These are phyloP conservation scores for Carassius gibelio DNA, from an alignment of 2,113 vertebrate genomes.

Conservation along the genomic window DNA sequence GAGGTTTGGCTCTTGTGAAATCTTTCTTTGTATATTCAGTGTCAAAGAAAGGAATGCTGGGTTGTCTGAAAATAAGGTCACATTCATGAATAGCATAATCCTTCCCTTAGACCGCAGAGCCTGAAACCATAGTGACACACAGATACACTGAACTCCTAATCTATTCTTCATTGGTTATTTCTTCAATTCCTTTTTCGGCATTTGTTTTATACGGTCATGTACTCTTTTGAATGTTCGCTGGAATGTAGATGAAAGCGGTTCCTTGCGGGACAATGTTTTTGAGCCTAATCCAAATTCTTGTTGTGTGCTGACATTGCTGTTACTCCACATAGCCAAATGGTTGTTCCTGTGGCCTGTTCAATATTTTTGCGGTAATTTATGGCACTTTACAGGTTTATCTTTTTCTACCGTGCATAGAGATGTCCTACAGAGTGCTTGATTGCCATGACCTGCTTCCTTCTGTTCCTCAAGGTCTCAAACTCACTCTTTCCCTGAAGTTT, in stretches of 20 bases:
- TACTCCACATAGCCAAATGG: constrained; percentile 9
- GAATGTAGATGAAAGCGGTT: constrained; percentile 31
- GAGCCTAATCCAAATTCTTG: constrained; percentile 28
- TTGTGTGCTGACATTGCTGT: constrained; percentile 12
- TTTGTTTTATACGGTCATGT: constrained; percentile 3
- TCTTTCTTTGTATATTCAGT: constrained; percentile 8
- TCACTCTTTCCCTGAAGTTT: background rate
- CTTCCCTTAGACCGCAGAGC: constrained; percentile 4
- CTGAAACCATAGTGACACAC: constrained; percentile 29
- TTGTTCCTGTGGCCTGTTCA: constrained; percentile 20
- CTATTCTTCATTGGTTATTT: constrained; percentile 24
- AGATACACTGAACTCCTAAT: constrained; percentile 11
- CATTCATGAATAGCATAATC: constrained; percentile 32
- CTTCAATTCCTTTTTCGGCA: constrained; percentile 16
- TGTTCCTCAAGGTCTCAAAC: background rate
- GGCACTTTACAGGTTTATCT: constrained; percentile 2
- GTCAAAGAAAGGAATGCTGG: constrained; percentile 29
- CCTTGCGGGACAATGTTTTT: constrained; percentile 14
- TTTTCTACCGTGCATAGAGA: background rate
- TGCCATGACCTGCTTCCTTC: constrained; percentile 34
- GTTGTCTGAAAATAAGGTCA: constrained; percentile 36
- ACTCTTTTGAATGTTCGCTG: background rate
- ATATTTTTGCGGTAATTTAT: constrained; percentile 18
- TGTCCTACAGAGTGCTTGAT: constrained; percentile 24
- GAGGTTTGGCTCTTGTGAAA: constrained; percentile 21